Evolutionary conservation across 1,140 invertebrate species (phyloP).

Genomic region (Idris sp.): DNA sequence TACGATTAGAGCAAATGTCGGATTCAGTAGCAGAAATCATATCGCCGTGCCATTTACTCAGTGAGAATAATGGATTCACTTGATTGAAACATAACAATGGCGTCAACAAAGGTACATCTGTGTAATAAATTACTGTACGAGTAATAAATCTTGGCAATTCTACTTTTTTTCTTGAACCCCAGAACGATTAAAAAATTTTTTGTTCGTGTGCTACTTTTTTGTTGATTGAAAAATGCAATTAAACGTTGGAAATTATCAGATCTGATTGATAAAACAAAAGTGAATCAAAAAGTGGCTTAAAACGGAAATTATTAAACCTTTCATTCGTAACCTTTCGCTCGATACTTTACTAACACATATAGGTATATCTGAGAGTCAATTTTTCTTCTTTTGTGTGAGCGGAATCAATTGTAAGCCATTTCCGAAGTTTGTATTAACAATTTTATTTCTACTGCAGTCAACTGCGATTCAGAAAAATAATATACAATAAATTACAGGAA

Average conservation of each 20-base stretch:
- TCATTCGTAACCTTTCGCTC: conserved; percentile 11
- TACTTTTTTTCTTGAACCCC: background rate
- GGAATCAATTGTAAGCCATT: conserved; percentile 12
- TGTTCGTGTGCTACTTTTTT: conserved; percentile 3
- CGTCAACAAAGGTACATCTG: conserved; percentile 1
- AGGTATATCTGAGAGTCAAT: conserved; percentile 10
- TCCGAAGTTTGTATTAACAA: conserved; percentile 18
- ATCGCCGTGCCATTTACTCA: background rate
- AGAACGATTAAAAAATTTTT: background rate
- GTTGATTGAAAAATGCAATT: conserved; percentile 34
- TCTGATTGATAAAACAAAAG: conserved; percentile 14
- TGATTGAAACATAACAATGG: conserved; percentile 22
- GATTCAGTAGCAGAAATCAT: conserved; percentile 13
- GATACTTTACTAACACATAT: conserved; percentile 18
- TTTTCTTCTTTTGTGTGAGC: conserved; percentile 9
- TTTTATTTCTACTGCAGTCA: background rate
- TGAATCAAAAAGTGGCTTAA: conserved; percentile 16
- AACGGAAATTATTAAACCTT: conserved; percentile 32
- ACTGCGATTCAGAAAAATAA: too few species aligned
- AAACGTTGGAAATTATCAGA: background rate
- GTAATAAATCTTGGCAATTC: conserved; percentile 6
- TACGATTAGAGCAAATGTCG: conserved; percentile 5
- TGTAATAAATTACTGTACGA: conserved; percentile 15
- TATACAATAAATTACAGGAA: too few species aligned
- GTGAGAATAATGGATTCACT: conserved; percentile 1